Percentiles rank a stretch among this genome's conserved stretches.
Conservation (phyloP, 2,888 invertebrate species). For the Pemphredon lugubris region DNA sequence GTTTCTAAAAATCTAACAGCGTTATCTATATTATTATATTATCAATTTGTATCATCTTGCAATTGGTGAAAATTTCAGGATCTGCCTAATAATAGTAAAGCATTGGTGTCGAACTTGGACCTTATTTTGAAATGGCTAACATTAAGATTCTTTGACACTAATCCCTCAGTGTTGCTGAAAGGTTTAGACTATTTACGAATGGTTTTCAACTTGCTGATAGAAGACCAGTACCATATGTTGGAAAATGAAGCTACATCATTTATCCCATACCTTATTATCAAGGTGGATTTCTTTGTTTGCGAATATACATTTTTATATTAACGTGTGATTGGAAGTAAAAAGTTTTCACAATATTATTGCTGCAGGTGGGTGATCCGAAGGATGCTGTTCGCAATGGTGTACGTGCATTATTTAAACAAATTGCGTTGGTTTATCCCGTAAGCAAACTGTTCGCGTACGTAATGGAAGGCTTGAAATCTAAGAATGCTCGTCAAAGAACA, state of each 20-base stretch:
- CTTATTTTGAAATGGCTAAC: constrained; percentile 98
- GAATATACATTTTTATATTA: not conserved
- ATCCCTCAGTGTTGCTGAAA: constrained; percentile 97
- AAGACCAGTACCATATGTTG: constrained; percentile 91
- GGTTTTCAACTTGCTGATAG: constrained; percentile 91
- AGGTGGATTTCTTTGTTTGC: constrained; percentile 84
- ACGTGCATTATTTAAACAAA: constrained; percentile 91
- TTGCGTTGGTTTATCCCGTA: constrained; percentile 93
- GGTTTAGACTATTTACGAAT: constrained; percentile 95
- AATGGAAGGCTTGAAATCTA: constrained; percentile 97
- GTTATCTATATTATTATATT: not conserved
- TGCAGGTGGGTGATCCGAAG: constrained; percentile 95
- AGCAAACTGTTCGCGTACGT: constrained; percentile 94
- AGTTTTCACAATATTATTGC: constrained; percentile 5
- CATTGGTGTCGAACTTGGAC: constrained; percentile 95
- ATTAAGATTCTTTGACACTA: constrained; percentile 98
- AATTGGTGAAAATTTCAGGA: constrained; percentile 81
- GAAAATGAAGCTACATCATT: constrained; percentile 97
- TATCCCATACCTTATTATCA: constrained; percentile 95
- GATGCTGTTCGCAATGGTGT: constrained; percentile 96
- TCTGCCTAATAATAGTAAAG: constrained; percentile 88
- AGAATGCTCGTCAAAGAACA: constrained; percentile 97
- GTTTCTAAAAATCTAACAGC: no score
- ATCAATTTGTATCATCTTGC: not conserved
- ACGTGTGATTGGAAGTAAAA: not conserved